These are phyloP conservation scores for Psococerastis gibbosa DNA, from an alignment of 2,888 invertebrate species.

Conservation along the genomic window DNA sequence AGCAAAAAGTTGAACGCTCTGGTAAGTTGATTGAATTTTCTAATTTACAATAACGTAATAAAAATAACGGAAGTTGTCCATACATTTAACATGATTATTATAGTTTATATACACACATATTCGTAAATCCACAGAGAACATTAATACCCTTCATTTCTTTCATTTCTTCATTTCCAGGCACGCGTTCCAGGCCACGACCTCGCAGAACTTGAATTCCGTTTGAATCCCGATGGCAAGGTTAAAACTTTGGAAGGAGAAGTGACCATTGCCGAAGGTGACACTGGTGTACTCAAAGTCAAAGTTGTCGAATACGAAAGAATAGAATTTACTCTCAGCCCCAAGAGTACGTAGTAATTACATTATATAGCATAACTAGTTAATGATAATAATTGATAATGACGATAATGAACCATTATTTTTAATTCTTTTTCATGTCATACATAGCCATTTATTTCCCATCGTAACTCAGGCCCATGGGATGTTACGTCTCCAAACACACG, in stretches of 20 bases:
- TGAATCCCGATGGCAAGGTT: constrained; percentile 10
- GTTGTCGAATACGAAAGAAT: not conserved
- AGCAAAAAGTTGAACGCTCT: not conserved
- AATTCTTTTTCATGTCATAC: no score
- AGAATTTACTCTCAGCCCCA: not conserved
- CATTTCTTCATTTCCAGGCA: constrained; percentile 12
- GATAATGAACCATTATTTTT: no score
- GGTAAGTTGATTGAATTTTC: constrained; percentile 5
- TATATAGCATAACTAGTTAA: no score
- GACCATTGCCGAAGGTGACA: not conserved
- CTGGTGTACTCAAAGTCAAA: not conserved
- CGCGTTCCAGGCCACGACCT: constrained; percentile 14
- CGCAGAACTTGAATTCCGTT: constrained; percentile 10
- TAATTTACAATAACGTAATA: not conserved
- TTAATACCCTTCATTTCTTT: constrained; percentile 1
- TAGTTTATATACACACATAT: no score
- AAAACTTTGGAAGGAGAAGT: not conserved
- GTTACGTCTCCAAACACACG: no score
- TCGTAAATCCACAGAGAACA: no score
- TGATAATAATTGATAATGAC: no score
- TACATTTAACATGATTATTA: no score
- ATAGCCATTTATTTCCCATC: no score
- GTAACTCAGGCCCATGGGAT: no score
- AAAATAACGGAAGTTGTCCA: constrained; percentile 9
- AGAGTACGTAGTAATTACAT: not conserved